Evolutionary conservation across 2,113 vertebrate species (phyloP).

Genomic region (Chaenocephalus aceratus): DNA sequence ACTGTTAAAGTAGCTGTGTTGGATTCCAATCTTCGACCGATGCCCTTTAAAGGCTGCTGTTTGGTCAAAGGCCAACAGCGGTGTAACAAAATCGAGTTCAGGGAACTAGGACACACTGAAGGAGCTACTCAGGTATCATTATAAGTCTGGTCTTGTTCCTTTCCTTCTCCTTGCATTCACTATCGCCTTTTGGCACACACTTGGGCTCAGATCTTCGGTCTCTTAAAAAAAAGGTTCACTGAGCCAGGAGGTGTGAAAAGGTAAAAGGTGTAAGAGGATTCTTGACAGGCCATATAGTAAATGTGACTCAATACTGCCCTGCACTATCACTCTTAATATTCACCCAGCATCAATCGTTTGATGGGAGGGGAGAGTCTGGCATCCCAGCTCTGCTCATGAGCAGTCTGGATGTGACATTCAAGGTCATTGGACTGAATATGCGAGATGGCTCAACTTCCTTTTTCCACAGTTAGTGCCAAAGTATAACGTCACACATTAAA

Average conservation of each 20-base stretch:
- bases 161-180: not conserved
- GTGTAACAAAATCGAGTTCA: constrained; percentile 26
- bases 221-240: constrained; percentile 14
- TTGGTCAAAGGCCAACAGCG: constrained; percentile 37
- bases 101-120: constrained; percentile 1
- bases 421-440: constrained; percentile 67
- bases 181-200: not conserved
- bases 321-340: constrained; percentile 50
- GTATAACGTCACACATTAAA: constrained; percentile 51
- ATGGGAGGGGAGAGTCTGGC: not conserved
- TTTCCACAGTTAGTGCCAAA: constrained; percentile 73
- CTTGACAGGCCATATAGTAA: constrained; percentile 40
- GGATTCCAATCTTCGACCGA: constrained; percentile 30
- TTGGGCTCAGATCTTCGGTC: not conserved
- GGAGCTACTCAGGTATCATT: constrained; percentile 18
- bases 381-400: not conserved
- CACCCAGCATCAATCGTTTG: constrained; percentile 68
- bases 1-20: constrained; percentile 15
- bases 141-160: constrained; percentile 2
- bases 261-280: constrained; percentile 44
- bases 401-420: constrained; percentile 45
- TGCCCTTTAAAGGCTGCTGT: constrained; percentile 33
- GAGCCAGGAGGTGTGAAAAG: constrained; percentile 20
- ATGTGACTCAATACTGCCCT: constrained; percentile 39
- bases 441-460: constrained; percentile 70